These are phyloP conservation scores for Drosophila greeni DNA, from an alignment of 2,888 invertebrate genomes.

Conservation along the genomic window DNA sequence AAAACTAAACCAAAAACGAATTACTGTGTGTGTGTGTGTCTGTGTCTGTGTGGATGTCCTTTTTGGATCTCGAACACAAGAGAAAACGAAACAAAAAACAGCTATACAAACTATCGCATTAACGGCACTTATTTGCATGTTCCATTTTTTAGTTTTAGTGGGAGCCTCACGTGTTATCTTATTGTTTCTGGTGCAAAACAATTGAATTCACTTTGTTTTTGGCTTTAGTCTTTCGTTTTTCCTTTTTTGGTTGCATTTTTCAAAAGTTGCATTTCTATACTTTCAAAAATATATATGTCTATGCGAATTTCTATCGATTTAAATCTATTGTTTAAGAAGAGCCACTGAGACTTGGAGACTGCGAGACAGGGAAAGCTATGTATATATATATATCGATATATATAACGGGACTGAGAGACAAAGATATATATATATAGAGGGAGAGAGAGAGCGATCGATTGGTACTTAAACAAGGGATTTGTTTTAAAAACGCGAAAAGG, in stretches of 20 bases:
- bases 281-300: constrained; percentile 64
- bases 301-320: constrained; percentile 48
- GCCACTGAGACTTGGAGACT: constrained; percentile 14
- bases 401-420: constrained; percentile 26
- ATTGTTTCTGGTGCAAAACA: constrained; percentile 33
- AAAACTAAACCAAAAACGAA: constrained; percentile 27
- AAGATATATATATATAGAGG: constrained; percentile 42
- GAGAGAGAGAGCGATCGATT: constrained; percentile 44
- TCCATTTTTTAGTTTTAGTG: background rate
- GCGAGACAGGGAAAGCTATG: constrained; percentile 8
- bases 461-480: constrained; percentile 27
- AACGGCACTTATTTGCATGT: constrained; percentile 21
- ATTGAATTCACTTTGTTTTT: constrained; percentile 35
- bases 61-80: constrained; percentile 26
- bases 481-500: constrained; percentile 19
- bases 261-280: constrained; percentile 69
- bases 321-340: constrained; percentile 47
- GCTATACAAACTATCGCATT: constrained; percentile 40
- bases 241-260: constrained; percentile 45
- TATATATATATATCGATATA: background rate
- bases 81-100: constrained; percentile 17
- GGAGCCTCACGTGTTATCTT: constrained; percentile 17
- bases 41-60: constrained; percentile 12
- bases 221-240: constrained; percentile 34
- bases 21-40: constrained; percentile 10